A percentile compares a stretch with the other conserved stretches of the same genome.
These are phyloP conservation scores for Ophioninae sp. DNA, from an alignment of 2,888 invertebrate genomes.

Conservation along the genomic window DNA sequence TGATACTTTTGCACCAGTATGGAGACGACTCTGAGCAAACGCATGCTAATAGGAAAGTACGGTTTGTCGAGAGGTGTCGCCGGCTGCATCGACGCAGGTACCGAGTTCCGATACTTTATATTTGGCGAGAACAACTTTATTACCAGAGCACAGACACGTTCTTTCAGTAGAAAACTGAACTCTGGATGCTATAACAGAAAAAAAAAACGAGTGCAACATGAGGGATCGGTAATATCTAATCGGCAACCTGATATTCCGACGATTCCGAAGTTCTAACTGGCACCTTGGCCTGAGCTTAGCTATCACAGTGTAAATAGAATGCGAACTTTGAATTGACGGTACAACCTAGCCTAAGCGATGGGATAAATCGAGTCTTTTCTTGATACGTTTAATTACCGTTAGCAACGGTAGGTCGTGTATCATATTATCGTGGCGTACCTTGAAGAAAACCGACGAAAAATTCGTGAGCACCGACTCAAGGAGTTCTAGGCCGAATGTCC, in stretches of 20 bases:
- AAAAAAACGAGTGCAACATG: not conserved
- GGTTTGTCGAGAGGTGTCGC: slow-evolving; percentile 91
- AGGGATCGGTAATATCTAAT: not conserved
- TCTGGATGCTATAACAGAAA: slow-evolving; percentile 90
- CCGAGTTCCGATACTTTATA: slow-evolving; percentile 92
- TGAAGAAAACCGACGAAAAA: slow-evolving; percentile 92
- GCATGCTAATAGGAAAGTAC: slow-evolving; percentile 98
- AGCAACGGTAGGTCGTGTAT: no score
- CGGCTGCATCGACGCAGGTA: slow-evolving; percentile 84
- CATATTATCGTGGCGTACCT: slow-evolving; percentile 82
- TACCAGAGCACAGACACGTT: slow-evolving; percentile 98
- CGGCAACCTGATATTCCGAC: no score
- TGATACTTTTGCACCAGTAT: slow-evolving; percentile 97
- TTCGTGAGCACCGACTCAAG: slow-evolving; percentile 95
- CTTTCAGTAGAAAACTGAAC: slow-evolving; percentile 96
- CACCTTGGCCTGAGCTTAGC: no score
- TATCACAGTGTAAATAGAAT: no score
- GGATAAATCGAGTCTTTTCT: no score
- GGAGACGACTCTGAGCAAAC: slow-evolving; percentile 95
- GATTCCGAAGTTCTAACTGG: not conserved
- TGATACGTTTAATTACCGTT: no score
- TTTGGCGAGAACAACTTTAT: slow-evolving; percentile 99
- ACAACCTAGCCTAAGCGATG: no score
- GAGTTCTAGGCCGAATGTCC: slow-evolving; percentile 97
- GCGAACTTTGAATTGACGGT: no score